phyloP scores from a whole-genome alignment of 2,113 vertebrate genomes.

The Petrocephalus microphthalmus region DNA sequence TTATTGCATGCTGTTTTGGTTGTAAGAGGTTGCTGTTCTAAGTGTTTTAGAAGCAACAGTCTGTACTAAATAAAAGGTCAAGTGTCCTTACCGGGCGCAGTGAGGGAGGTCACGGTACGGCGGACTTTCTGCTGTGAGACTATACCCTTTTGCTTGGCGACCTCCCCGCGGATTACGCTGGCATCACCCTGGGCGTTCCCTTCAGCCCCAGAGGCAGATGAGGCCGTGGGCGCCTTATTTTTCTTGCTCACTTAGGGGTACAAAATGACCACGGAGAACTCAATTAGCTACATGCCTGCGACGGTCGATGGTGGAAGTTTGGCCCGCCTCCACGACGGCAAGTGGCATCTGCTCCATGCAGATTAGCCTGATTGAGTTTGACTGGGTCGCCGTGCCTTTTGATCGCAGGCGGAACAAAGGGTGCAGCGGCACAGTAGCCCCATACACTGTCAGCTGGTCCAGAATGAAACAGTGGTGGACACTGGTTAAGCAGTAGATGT shows the following conservation, averaged over 20 bases:
- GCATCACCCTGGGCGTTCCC: constrained; percentile 45
- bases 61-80: background rate
- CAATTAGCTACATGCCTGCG: constrained; percentile 68
- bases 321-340: constrained; percentile 31
- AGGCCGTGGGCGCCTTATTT: constrained; percentile 53
- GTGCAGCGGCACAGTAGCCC: constrained; percentile 39
- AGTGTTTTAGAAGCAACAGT: background rate
- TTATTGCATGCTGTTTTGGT: background rate
- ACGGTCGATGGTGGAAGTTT: constrained; percentile 36
- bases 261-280: constrained; percentile 71
- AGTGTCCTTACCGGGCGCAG: background rate
- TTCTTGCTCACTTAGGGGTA: constrained; percentile 78
- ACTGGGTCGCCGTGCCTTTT: constrained; percentile 62
- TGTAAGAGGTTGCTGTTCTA: background rate
- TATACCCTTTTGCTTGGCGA: background rate
- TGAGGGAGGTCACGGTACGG: background rate
- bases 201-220: constrained; percentile 49
- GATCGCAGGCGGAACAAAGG: constrained; percentile 43
- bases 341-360: constrained; percentile 67
- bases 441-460: constrained; percentile 44
- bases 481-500: constrained; percentile 64
- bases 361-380: constrained; percentile 74
- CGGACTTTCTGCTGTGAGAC: background rate
- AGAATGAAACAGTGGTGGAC: constrained; percentile 38
- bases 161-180: constrained; percentile 13